Conservation (phyloP, 2,797 vertebrate genomes). For the Hybognathus amarus region DNA sequence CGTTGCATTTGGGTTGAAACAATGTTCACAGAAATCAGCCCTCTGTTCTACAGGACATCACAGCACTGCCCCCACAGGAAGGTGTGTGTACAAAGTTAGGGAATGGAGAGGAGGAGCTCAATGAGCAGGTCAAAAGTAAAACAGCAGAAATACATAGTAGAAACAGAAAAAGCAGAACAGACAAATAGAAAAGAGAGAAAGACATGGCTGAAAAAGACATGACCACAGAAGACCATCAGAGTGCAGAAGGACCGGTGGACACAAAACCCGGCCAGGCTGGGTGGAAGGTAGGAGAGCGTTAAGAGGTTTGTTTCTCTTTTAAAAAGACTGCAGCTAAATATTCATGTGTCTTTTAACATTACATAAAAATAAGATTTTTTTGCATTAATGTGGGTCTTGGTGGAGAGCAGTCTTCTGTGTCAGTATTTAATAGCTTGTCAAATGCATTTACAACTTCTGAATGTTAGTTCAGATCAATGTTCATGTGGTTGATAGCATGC, state of each 20-base stretch:
- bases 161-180: background rate
- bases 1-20: background rate
- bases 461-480: background rate
- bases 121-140: background rate
- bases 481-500: background rate
- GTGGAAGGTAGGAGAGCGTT: conserved; percentile 26
- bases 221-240: background rate
- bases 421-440: background rate
- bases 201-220: conserved; percentile 10
- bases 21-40: background rate
- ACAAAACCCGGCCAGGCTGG: background rate
- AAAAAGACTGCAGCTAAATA: background rate
- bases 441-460: background rate
- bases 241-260: background rate
- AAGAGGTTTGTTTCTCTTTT: background rate
- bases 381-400: background rate
- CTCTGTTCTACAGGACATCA: background rate
- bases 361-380: background rate
- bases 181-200: background rate
- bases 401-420: background rate
- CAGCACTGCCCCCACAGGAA: background rate
- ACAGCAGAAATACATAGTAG: background rate
- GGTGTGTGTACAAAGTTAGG: background rate
- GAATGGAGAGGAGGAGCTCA: background rate
- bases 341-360: background rate